Percentiles rank a stretch among this genome's conserved stretches.
phyloP scores from a whole-genome alignment of 2,113 vertebrate species.

The Malurus elegans region DNA sequence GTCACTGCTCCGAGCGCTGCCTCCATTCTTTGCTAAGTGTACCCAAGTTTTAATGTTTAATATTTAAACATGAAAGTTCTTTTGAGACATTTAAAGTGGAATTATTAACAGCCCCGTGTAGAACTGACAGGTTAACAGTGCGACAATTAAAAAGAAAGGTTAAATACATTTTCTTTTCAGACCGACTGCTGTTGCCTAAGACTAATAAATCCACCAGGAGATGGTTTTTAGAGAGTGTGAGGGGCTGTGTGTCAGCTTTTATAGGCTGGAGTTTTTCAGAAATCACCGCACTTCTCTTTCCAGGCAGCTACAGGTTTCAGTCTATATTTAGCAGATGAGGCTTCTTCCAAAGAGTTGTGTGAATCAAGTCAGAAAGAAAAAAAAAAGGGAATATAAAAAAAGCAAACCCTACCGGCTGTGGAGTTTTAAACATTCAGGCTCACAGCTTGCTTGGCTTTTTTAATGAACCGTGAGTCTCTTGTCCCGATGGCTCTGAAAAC shows the following conservation, averaged over 20 bases:
- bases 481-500: neutral
- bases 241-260: slow-evolving; percentile 42
- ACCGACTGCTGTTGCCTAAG: slow-evolving; percentile 63
- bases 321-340: neutral
- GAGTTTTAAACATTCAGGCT: neutral
- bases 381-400: neutral
- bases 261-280: slow-evolving; percentile 16
- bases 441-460: neutral
- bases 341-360: neutral
- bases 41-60: slow-evolving; percentile 19
- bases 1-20: neutral
- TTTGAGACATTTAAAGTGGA: slow-evolving; percentile 25
- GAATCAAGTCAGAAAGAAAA: neutral
- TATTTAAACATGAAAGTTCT: slow-evolving; percentile 56
- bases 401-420: neutral
- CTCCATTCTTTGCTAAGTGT: neutral
- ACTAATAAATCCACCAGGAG: slow-evolving; percentile 59
- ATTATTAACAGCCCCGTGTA: slow-evolving; percentile 50
- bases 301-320: slow-evolving; percentile 40
- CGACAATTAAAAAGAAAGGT: slow-evolving; percentile 67
- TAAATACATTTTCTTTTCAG: slow-evolving; percentile 67
- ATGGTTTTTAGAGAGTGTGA: slow-evolving; percentile 29
- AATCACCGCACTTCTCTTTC: slow-evolving; percentile 4
- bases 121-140: slow-evolving; percentile 63
- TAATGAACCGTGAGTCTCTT: neutral